Evolutionary conservation across 2,888 invertebrate species (phyloP).

Genomic region (Drosophila nr. perissopoda): DNA sequence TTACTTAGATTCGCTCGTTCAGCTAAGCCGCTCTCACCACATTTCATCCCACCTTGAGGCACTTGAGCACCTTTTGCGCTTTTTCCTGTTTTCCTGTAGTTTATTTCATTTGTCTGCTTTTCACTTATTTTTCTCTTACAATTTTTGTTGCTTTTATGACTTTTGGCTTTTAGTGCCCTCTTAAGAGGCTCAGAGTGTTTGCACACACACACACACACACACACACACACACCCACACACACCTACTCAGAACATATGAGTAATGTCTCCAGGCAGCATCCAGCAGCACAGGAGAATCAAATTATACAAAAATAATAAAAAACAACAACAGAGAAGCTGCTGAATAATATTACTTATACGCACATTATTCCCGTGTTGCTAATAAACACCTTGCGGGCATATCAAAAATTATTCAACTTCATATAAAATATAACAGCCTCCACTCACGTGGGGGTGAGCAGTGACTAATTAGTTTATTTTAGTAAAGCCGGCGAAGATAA

Average conservation of each 20-base stretch:
- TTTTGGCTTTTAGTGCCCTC: slow-evolving; percentile 79
- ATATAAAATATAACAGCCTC: slow-evolving; percentile 45
- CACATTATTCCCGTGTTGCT: slow-evolving; percentile 78
- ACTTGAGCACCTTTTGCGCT: slow-evolving; percentile 71
- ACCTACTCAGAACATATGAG: slow-evolving; percentile 68
- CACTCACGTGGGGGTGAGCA: not conserved
- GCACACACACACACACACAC: slow-evolving; percentile 18
- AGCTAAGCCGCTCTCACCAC: slow-evolving; percentile 7
- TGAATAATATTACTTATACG: slow-evolving; percentile 75
- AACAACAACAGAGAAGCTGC: slow-evolving; percentile 14
- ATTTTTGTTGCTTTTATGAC: slow-evolving; percentile 76
- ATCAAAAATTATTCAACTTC: slow-evolving; percentile 71
- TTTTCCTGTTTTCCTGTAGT: slow-evolving; percentile 59
- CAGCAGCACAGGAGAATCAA: slow-evolving; percentile 13
- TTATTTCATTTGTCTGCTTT: slow-evolving; percentile 76
- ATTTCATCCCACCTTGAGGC: not conserved
- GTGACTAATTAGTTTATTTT: slow-evolving; percentile 51
- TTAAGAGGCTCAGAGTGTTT: slow-evolving; percentile 71
- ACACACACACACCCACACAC: slow-evolving; percentile 16
- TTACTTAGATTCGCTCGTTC: slow-evolving; percentile 64
- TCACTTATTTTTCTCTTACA: slow-evolving; percentile 66
- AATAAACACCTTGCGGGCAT: slow-evolving; percentile 77
- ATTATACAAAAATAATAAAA: not conserved
- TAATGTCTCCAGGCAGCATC: slow-evolving; percentile 56
- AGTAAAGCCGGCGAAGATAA: not conserved